phyloP scores from a whole-genome alignment of 2,888 invertebrate species.

The Calameuta pallipes region DNA sequence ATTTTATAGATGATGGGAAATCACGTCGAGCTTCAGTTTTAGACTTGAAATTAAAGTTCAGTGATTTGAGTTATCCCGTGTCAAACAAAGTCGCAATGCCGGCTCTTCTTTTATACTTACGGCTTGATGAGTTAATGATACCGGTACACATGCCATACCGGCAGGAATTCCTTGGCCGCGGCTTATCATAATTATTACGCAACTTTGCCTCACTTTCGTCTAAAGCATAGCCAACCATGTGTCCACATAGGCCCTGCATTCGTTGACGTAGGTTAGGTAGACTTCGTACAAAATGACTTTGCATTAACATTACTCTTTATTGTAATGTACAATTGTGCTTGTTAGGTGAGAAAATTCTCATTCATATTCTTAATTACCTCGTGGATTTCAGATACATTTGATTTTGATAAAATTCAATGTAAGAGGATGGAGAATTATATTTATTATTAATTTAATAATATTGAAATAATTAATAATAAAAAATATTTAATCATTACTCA shows the following conservation, averaged over 20 bases:
- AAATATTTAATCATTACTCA: too few relatives aligned
- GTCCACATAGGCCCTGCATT: neutral
- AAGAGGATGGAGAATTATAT: neutral
- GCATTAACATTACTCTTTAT: neutral
- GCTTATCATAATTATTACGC: neutral
- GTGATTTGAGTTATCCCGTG: neutral
- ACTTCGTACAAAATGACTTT: neutral
- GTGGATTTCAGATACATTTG: neutral
- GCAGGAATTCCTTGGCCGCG: neutral
- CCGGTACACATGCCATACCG: conserved; percentile 22
- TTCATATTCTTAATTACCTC: neutral
- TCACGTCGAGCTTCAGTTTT: too few relatives aligned
- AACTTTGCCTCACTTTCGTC: neutral
- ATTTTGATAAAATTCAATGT: neutral
- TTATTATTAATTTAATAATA: too few relatives aligned
- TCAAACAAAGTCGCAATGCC: neutral
- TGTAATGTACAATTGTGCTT: neutral
- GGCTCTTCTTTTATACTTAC: conserved; percentile 32
- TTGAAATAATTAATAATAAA: too few relatives aligned
- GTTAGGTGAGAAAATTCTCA: neutral
- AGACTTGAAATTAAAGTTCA: neutral
- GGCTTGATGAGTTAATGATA: conserved; percentile 42
- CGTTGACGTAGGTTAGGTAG: neutral
- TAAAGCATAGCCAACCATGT: neutral
- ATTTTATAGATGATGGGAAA: too few relatives aligned